Evolutionary conservation across 1,140 invertebrate genomes (phyloP).

Genomic region (Danaus melanippus): DNA sequence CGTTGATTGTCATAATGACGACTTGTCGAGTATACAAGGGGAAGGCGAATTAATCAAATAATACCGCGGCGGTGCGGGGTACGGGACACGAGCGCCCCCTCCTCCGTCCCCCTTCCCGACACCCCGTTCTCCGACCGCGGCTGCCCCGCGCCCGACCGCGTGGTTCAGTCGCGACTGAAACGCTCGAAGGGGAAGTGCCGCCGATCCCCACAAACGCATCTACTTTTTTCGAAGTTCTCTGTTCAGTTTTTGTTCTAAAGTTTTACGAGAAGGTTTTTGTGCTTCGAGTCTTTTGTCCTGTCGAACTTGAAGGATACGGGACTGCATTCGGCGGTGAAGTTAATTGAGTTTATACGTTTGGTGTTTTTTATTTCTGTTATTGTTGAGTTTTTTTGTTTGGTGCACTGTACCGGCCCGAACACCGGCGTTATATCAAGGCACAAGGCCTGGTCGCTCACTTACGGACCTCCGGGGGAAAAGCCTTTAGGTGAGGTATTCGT

Average conservation of each 20-base stretch:
- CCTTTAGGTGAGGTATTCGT: constrained; percentile 56
- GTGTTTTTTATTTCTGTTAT: constrained; percentile 63
- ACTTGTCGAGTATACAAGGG: constrained; percentile 68
- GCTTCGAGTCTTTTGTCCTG: constrained; percentile 53
- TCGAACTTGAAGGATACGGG: constrained; percentile 52
- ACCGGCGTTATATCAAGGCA: constrained; percentile 55
- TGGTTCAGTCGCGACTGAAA: constrained; percentile 63
- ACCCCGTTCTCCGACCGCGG: no score
- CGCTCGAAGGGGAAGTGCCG: constrained; percentile 60
- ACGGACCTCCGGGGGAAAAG: constrained; percentile 57
- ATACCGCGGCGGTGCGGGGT: constrained; percentile 61
- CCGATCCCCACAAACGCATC: constrained; percentile 51
- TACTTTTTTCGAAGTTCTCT: constrained; percentile 70
- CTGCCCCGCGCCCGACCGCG: constrained; percentile 49
- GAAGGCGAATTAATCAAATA: constrained; percentile 72
- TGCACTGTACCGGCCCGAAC: constrained; percentile 65
- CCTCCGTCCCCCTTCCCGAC: constrained; percentile 26
- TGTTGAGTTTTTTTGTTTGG: constrained; percentile 70
- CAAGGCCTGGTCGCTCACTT: constrained; percentile 54
- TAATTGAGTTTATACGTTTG: constrained; percentile 61
- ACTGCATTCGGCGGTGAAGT: constrained; percentile 53
- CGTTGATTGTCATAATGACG: constrained; percentile 62
- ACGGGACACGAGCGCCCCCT: constrained; percentile 24
- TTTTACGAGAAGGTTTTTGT: constrained; percentile 60
- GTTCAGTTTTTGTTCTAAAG: constrained; percentile 66